Evolutionary conservation across 1,140 invertebrate genomes (phyloP).

Genomic region (Ips typographus): DNA sequence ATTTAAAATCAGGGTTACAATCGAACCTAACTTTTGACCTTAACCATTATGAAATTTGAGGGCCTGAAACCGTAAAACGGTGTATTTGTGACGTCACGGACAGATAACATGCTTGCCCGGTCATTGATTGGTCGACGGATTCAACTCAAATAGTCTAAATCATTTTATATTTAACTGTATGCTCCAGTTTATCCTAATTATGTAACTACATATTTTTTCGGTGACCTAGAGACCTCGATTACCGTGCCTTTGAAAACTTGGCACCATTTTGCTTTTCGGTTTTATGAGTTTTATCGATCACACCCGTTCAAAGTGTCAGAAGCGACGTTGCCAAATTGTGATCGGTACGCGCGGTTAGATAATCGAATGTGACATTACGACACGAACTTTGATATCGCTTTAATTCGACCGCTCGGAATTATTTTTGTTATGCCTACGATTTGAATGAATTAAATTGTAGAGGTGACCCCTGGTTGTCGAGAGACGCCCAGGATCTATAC

Average conservation of each 20-base stretch:
- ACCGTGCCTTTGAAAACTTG: slow-evolving; percentile 17
- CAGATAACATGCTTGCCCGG: slow-evolving; percentile 5
- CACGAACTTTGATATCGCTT: too few species aligned
- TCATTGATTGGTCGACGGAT: slow-evolving; percentile 10
- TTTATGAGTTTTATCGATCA: slow-evolving; percentile 23
- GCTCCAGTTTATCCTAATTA: not conserved
- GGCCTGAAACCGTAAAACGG: not conserved
- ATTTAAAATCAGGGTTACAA: too few species aligned
- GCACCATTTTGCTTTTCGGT: slow-evolving; percentile 14
- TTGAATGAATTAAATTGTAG: not conserved
- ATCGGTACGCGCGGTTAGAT: not conserved
- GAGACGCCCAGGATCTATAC: too few species aligned
- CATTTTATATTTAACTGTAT: not conserved
- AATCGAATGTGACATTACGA: not conserved
- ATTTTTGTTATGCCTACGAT: not conserved
- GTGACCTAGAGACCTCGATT: not conserved
- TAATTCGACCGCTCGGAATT: too few species aligned
- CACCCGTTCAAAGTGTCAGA: slow-evolving; percentile 32
- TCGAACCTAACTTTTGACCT: not conserved
- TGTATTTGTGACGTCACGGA: not conserved
- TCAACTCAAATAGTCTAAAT: not conserved
- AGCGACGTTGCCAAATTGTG: slow-evolving; percentile 22
- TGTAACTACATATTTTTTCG: slow-evolving; percentile 5
- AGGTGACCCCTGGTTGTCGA: too few species aligned
- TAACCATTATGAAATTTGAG: slow-evolving; percentile 8